Evolutionary conservation across 2,888 invertebrate species (phyloP), one percentile per base, ranked within the genome.

Genomic region (Synanthedon formicaeformis): DNA sequence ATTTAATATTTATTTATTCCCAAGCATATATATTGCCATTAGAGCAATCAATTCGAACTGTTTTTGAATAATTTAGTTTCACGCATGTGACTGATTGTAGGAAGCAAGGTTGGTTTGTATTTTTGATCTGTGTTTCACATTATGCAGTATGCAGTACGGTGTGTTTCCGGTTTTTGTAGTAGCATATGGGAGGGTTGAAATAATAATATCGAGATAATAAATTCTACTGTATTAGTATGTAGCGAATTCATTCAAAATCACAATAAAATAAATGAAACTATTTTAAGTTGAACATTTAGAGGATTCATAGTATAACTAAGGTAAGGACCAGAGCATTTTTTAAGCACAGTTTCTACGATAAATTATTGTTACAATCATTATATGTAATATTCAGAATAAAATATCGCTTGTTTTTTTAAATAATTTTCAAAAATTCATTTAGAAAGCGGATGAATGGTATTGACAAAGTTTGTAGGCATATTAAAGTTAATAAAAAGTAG

Each of bases 81-180:
- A 53, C 48, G 56, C 70, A 73, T 69, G 65, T 70, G 66, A 61
- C 63, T 53, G 62, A 57, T 52, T 48, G 41, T 60, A 73, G 80
- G 80, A 79, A 75, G 59, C 66, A 68, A 63, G 71, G 64, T 70
- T 72, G 68, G 60, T 58, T 58, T 64, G 61, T 55, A 57, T 59
- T 60, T 14, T 6, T 60, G 60, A 63, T 55, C 60, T 53, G 62
- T 63, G 61, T 59, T 61, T 60, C 62, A 66, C 65, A 60, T 64
- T 64, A 63, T 58, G 61, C 59, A 73, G 66, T 23, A 23, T 23
- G 23, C 23, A 23, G 23, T 23, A 23, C 5, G 23, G 23, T 23
- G 23, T 76, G 70, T 72, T 77, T 80, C 78, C 78, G 78, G 77
- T 68, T 55, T 53, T 53, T 41, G 50, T 53, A 55, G 52, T 55